Evolutionary conservation across 2,113 vertebrate genomes (phyloP).

Genomic region (Campylorhamphus procurvoides): DNA sequence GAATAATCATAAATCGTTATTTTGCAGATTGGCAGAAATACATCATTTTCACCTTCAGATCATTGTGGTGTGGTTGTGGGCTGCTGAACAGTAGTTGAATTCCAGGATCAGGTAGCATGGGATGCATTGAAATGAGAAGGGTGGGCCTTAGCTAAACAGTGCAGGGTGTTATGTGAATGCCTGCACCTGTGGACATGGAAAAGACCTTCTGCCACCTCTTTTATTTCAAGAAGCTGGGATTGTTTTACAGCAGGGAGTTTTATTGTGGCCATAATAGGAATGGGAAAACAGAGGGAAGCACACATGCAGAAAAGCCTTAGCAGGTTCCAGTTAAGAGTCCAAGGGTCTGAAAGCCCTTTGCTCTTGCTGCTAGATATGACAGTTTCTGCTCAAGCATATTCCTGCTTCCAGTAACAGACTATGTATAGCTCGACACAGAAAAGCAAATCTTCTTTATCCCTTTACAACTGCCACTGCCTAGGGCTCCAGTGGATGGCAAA

Average conservation of each 20-base stretch:
- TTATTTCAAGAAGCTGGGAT: neutral
- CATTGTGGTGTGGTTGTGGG: neutral
- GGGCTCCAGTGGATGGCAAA: neutral
- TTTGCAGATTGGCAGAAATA: neutral
- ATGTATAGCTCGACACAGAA: neutral
- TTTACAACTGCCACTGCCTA: neutral
- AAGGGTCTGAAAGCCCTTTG: constrained; percentile 16
- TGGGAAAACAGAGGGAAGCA: neutral
- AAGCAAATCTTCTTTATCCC: neutral
- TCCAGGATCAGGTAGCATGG: neutral
- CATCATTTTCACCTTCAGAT: accelerated
- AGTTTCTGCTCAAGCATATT: neutral
- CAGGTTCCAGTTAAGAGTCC: neutral
- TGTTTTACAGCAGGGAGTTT: neutral
- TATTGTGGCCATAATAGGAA: neutral
- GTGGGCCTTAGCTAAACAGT: neutral
- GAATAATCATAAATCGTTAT: accelerated
- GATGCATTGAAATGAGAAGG: neutral
- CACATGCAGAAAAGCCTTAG: neutral
- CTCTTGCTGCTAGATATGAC: neutral
- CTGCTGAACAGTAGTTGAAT: neutral
- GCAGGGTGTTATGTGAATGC: neutral
- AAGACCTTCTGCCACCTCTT: neutral
- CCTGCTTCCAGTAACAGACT: neutral
- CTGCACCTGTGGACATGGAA: neutral